These are phyloP conservation scores for Drosophila macrospina DNA, from an alignment of 2,888 invertebrate species.

Conservation along the genomic window DNA sequence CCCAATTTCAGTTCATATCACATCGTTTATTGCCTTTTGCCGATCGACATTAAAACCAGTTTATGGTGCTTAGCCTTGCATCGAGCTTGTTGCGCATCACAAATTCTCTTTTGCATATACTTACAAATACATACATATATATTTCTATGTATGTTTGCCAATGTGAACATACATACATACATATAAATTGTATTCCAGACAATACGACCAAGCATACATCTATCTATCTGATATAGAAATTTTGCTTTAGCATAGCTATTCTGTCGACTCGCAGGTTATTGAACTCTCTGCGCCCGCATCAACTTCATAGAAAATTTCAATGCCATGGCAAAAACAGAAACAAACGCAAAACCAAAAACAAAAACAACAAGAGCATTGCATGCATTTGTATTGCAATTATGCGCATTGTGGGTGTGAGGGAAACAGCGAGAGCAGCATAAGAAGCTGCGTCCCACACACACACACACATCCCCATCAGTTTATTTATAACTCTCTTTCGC, in stretches of 20 bases:
- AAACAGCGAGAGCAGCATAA: constrained; percentile 51
- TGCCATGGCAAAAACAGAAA: constrained; percentile 72
- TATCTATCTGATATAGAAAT: constrained; percentile 45
- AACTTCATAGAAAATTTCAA: constrained; percentile 81
- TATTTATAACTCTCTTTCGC: constrained; percentile 65
- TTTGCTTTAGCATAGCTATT: constrained; percentile 46
- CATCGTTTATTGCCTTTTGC: constrained; percentile 9
- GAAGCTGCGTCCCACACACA: constrained; percentile 52
- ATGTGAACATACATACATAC: not conserved
- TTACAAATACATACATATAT: not conserved
- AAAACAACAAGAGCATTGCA: constrained; percentile 20
- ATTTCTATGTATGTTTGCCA: constrained; percentile 1
- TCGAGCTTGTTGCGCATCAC: constrained; percentile 60
- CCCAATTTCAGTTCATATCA: constrained; percentile 22
- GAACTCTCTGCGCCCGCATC: constrained; percentile 76
- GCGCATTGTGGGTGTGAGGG: constrained; percentile 55
- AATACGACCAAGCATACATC: too few relatives aligned
- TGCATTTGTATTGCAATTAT: constrained; percentile 64
- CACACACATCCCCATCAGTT: constrained; percentile 42
- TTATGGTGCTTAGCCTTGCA: constrained; percentile 35
- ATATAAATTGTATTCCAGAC: not conserved
- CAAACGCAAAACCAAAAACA: constrained; percentile 19
- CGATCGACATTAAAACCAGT: constrained; percentile 55
- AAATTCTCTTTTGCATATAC: constrained; percentile 44
- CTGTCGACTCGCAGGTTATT: constrained; percentile 80